A percentile compares a stretch with the other conserved stretches of the same genome.
These are phyloP conservation scores for Cyaniris semiargus DNA, from an alignment of 2,888 invertebrate species.

Conservation along the genomic window DNA sequence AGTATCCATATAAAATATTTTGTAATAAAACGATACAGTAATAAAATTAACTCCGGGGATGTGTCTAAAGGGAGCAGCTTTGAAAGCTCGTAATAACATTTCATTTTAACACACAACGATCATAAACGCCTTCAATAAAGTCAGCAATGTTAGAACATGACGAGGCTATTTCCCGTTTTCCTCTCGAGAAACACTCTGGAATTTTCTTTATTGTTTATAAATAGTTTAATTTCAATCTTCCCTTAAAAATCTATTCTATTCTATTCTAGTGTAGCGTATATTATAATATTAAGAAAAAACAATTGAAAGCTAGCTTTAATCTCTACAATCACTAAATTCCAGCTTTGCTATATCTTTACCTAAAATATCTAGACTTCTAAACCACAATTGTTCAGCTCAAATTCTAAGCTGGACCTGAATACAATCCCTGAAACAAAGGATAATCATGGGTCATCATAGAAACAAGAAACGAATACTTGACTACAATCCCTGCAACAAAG, in stretches of 20 bases:
- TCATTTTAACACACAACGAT: conserved; percentile 42
- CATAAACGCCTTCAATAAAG: conserved; percentile 53
- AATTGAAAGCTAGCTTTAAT: background rate
- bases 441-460: too few species aligned
- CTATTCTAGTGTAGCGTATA: too few species aligned
- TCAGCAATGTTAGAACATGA: conserved; percentile 49
- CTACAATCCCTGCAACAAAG: background rate
- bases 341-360: background rate
- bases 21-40: conserved; percentile 29
- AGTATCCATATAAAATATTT: conserved; percentile 18
- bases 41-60: conserved; percentile 22
- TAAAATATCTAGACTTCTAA: background rate
- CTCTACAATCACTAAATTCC: background rate
- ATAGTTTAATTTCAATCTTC: background rate
- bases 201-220: conserved; percentile 2
- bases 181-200: background rate
- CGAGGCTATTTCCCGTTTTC: conserved; percentile 47
- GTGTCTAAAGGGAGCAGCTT: conserved; percentile 25
- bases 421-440: background rate
- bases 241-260: background rate
- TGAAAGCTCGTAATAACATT: conserved; percentile 38
- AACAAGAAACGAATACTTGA: background rate
- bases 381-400: background rate
- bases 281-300: too few species aligned
- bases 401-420: background rate